Conservation (phyloP, 2,797 vertebrate species). For the Fundulus diaphanus region DNA sequence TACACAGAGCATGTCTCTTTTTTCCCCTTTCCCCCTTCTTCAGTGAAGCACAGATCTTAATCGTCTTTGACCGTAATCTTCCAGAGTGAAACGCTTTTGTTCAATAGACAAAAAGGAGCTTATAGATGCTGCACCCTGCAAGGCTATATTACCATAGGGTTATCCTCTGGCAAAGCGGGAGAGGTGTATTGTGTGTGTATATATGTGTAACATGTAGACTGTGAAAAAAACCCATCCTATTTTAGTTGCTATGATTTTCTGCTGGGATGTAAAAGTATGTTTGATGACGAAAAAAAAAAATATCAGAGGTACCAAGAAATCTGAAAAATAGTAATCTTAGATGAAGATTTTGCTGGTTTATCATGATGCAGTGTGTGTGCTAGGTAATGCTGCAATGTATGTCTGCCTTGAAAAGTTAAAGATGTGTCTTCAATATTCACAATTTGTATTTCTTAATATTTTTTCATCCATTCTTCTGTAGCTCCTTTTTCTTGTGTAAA, state of each 20-base stretch:
- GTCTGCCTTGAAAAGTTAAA: conserved; percentile 47
- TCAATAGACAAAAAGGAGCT: conserved; percentile 75
- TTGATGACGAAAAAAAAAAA: no score
- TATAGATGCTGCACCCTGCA: conserved; percentile 65
- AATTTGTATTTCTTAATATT: conserved; percentile 39
- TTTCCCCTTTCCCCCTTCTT: conserved; percentile 53
- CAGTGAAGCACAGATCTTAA: conserved; percentile 80
- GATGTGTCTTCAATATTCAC: conserved; percentile 59
- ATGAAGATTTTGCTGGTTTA: conserved; percentile 35
- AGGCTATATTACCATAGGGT: conserved; percentile 65
- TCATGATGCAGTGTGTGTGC: conserved; percentile 35
- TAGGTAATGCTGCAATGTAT: conserved; percentile 28
- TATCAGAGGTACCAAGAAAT: conserved; percentile 10
- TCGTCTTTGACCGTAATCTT: conserved; percentile 79
- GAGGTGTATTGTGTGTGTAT: conserved; percentile 34
- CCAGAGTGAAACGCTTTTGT: conserved; percentile 75
- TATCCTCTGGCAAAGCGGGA: conserved; percentile 58
- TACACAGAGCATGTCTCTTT: conserved; percentile 64
- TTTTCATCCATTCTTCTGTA: conserved; percentile 36
- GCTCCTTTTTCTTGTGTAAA: conserved; percentile 61
- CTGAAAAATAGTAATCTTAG: conserved; percentile 13
- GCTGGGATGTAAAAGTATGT: conserved; percentile 11
- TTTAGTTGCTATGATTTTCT: background rate
- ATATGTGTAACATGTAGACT: conserved; percentile 30
- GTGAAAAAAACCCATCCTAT: conserved; percentile 13